Evolutionary conservation across 37 sponge, comb jelly and placozoan genomes (phyloP).

Genomic region (Eunapius fragilis): DNA sequence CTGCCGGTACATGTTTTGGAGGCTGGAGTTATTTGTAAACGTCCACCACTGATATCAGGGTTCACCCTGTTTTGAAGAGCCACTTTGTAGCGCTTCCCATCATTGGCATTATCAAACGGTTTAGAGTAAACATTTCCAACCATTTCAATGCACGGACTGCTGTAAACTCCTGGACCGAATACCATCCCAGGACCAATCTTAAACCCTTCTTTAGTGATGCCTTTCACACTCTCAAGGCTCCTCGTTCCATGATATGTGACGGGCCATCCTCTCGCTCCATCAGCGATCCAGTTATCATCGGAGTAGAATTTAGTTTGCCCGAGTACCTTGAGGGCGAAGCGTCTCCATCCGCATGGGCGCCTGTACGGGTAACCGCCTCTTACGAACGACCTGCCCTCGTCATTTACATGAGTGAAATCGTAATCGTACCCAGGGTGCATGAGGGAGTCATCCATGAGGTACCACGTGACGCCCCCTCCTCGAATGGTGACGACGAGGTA

Average conservation of each 20-base stretch:
- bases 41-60: constrained; percentile 11
- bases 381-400: constrained; percentile 11
- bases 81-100: constrained; percentile 23
- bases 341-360: constrained; percentile 50
- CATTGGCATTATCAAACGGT: background rate
- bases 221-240: background rate
- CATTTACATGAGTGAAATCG: constrained; percentile 32
- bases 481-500: constrained; percentile 19
- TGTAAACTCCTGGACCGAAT: constrained; percentile 30
- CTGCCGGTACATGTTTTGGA: constrained; percentile 21
- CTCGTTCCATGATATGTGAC: constrained; percentile 48
- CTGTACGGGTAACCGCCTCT: constrained; percentile 27
- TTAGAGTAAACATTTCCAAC: background rate
- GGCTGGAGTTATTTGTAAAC: background rate
- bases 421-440: constrained; percentile 46
- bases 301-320: constrained; percentile 20
- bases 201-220: constrained; percentile 21
- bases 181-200: background rate
- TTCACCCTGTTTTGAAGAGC: constrained; percentile 40
- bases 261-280: constrained; percentile 44
- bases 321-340: constrained; percentile 41
- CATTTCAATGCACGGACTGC: constrained; percentile 18
- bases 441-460: background rate
- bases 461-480: constrained; percentile 20
- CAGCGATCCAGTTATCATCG: constrained; percentile 33